These are phyloP conservation scores for Synanthedon vespiformis DNA, from an alignment of 2,888 invertebrate genomes.

Conservation along the genomic window DNA sequence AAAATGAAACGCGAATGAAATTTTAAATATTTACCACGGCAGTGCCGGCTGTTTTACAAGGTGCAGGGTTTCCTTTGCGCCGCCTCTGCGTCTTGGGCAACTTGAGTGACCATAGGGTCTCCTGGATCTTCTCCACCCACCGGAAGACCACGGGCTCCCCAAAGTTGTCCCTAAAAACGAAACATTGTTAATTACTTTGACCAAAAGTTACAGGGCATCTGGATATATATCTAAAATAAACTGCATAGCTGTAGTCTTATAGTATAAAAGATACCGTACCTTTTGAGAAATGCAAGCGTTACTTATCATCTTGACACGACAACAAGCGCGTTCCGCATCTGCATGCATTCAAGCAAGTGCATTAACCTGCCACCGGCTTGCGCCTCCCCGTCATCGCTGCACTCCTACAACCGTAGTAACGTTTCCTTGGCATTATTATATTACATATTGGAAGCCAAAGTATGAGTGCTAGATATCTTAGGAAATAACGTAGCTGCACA, in stretches of 20 bases:
- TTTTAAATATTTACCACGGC: neutral
- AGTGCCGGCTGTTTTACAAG: neutral
- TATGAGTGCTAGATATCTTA: too few species aligned
- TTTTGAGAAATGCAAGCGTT: neutral
- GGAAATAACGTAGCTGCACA: neutral
- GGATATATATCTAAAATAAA: too few species aligned
- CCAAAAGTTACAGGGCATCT: too few species aligned
- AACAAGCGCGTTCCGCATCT: neutral
- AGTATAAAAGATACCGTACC: too few species aligned
- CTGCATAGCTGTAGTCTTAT: too few species aligned
- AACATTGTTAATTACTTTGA: too few species aligned
- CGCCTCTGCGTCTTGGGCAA: neutral
- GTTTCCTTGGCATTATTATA: too few species aligned
- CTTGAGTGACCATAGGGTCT: conserved; percentile 29
- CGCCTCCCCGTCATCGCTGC: neutral
- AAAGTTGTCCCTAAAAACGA: conserved; percentile 24
- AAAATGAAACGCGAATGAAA: too few species aligned
- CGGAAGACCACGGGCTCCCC: conserved; percentile 73
- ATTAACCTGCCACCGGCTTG: neutral
- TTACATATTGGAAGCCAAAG: too few species aligned
- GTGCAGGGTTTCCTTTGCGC: neutral
- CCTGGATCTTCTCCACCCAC: conserved; percentile 74
- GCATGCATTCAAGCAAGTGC: neutral
- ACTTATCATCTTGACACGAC: conserved; percentile 1
- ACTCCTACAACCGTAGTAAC: neutral